A percentile compares a stretch with the other conserved stretches of the same genome.
These are phyloP conservation scores for Pseudomyrmex cubaensis DNA, from an alignment of 1,140 invertebrate genomes.

Conservation along the genomic window DNA sequence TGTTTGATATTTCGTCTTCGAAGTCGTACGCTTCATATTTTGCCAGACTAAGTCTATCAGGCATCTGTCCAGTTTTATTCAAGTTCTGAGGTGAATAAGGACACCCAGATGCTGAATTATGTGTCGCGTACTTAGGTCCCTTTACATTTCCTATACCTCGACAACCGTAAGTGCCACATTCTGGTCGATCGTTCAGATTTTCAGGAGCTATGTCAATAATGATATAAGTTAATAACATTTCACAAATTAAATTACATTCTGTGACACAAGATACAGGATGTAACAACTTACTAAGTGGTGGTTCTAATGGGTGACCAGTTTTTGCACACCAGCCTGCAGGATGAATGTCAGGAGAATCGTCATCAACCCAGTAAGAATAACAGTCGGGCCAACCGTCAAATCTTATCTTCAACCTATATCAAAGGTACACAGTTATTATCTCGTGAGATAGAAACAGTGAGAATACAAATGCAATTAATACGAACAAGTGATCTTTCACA, in stretches of 20 bases:
- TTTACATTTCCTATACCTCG: slow-evolving; percentile 92
- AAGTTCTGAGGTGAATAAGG: slow-evolving; percentile 92
- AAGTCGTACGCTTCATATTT: slow-evolving; percentile 80
- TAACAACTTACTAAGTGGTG: slow-evolving; percentile 89
- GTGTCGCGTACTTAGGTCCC: slow-evolving; percentile 91
- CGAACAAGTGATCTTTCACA: slow-evolving; percentile 88
- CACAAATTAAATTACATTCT: slow-evolving; percentile 1
- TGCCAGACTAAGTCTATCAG: slow-evolving; percentile 86
- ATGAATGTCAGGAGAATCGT: slow-evolving; percentile 96
- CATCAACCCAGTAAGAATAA: slow-evolving; percentile 96
- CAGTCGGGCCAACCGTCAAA: slow-evolving; percentile 96
- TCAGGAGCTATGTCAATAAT: slow-evolving; percentile 84
- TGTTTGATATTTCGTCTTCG: slow-evolving; percentile 80
- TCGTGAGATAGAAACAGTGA: not conserved
- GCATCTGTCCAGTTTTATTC: slow-evolving; percentile 86
- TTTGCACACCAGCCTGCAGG: slow-evolving; percentile 96
- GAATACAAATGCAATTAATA: slow-evolving; percentile 47
- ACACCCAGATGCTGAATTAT: slow-evolving; percentile 92
- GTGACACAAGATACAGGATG: not conserved
- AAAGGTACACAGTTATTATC: slow-evolving; percentile 15
- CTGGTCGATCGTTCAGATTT: slow-evolving; percentile 86
- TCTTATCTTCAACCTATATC: slow-evolving; percentile 90
- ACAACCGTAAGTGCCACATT: slow-evolving; percentile 92
- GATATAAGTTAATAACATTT: slow-evolving; percentile 8
- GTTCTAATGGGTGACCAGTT: slow-evolving; percentile 94